Conservation (phyloP, 2,797 vertebrate species). For the Hoplostethus mediterraneus region DNA sequence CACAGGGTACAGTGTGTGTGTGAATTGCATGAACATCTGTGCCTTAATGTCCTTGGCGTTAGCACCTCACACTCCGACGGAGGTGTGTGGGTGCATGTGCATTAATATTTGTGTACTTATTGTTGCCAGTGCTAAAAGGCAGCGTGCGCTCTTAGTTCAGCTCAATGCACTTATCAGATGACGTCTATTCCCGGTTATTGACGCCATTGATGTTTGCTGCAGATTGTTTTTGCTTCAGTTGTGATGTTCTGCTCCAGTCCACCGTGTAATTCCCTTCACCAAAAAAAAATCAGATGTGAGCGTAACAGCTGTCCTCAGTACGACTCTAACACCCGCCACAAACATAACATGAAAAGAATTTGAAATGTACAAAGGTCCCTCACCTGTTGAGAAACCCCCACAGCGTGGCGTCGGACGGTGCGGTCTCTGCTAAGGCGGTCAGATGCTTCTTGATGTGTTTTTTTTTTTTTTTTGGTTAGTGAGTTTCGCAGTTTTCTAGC, state of each 20-base stretch:
- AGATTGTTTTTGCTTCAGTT: too few relatives aligned
- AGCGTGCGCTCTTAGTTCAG: conserved; percentile 11
- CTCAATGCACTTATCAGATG: conserved; percentile 3
- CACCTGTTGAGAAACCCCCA: conserved; percentile 30
- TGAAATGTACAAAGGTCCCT: conserved; percentile 26
- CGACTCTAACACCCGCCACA: too few relatives aligned
- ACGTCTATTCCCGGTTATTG: conserved; percentile 22
- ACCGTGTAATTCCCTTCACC: too few relatives aligned
- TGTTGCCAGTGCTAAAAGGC: conserved; percentile 18
- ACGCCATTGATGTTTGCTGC: not conserved
- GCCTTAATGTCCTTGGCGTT: conserved; percentile 89
- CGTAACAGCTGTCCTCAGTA: too few relatives aligned
- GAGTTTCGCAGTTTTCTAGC: not conserved
- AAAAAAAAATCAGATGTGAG: not conserved
- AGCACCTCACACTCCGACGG: conserved; percentile 54
- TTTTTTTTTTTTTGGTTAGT: not conserved
- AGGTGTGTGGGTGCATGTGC: conserved; percentile 37
- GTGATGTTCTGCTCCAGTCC: too few relatives aligned
- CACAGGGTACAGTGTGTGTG: conserved; percentile 88
- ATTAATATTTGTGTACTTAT: conserved; percentile 15
- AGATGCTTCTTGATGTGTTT: conserved; percentile 13
- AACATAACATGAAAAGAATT: not conserved
- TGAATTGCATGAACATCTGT: conserved; percentile 92
- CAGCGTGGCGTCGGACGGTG: not conserved
- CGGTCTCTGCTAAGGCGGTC: not conserved